A percentile compares a stretch with the other conserved stretches of the same genome.
phyloP scores from a whole-genome alignment of 2,797 vertebrate species.

The Glyptemys insculpta region DNA sequence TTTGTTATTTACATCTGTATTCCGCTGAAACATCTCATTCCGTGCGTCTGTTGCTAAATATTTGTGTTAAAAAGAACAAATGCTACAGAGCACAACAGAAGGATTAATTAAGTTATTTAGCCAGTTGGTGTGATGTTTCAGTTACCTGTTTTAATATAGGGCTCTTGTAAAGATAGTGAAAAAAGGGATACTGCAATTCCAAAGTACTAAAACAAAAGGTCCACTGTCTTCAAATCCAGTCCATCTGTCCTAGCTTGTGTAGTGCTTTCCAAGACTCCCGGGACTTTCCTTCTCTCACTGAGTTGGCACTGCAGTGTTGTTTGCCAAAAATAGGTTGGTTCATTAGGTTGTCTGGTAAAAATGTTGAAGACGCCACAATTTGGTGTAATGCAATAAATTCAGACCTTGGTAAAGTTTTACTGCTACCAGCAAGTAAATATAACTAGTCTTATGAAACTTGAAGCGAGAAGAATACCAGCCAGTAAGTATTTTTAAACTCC shows the following conservation, averaged over 20 bases:
- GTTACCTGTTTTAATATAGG: background rate
- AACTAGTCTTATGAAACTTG: fast-evolving
- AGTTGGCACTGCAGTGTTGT: background rate
- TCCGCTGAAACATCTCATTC: background rate
- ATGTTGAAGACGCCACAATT: fast-evolving
- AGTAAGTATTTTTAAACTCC: background rate
- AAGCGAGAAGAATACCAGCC: fast-evolving
- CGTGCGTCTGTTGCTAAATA: constrained; percentile 7
- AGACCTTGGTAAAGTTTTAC: background rate
- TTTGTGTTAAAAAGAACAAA: constrained; percentile 11
- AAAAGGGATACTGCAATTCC: background rate
- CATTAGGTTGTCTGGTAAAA: background rate
- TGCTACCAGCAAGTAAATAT: background rate
- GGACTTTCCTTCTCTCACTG: background rate
- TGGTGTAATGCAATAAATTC: background rate
- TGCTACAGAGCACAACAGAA: background rate
- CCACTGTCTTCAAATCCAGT: fast-evolving
- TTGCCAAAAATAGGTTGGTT: background rate
- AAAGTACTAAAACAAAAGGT: background rate
- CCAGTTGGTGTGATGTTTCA: background rate
- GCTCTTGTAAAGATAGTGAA: fast-evolving
- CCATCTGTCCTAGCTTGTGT: fast-evolving
- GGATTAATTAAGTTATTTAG: background rate
- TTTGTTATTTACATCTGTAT: background rate
- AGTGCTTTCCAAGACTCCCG: background rate